Evolutionary conservation across 2,888 invertebrate genomes (phyloP).

Genomic region (Synergus japonicus): DNA sequence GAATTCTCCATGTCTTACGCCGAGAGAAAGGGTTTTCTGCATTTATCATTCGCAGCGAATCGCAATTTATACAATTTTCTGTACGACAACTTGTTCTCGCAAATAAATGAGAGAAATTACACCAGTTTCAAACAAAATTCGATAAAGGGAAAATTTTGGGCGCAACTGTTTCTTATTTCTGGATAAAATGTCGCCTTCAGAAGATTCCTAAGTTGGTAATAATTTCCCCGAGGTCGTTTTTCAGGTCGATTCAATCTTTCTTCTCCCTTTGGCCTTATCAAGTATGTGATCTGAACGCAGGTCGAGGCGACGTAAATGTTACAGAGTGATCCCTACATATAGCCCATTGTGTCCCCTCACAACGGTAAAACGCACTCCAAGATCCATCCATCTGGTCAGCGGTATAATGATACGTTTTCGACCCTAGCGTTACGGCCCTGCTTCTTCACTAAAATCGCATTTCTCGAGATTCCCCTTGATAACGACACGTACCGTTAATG

Average conservation of each 20-base stretch:
- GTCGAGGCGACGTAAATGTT: slow-evolving; percentile 20
- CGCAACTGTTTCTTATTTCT: not conserved
- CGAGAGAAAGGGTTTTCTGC: slow-evolving; percentile 38
- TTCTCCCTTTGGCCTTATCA: slow-evolving; percentile 24
- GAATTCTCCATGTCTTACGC: slow-evolving; percentile 15
- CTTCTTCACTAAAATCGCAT: slow-evolving; percentile 32
- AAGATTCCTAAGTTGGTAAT: not conserved
- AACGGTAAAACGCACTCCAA: slow-evolving; percentile 34
- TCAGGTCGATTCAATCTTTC: slow-evolving; percentile 8
- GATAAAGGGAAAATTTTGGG: not conserved
- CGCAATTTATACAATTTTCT: slow-evolving; percentile 24
- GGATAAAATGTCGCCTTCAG: not conserved
- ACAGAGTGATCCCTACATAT: slow-evolving; percentile 17
- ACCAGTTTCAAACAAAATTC: not conserved
- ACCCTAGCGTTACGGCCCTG: slow-evolving; percentile 10
- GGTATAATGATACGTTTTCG: slow-evolving; percentile 33
- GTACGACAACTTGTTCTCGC: slow-evolving; percentile 6
- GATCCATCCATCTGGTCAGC: slow-evolving; percentile 38
- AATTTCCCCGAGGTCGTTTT: not conserved
- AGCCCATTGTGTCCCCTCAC: slow-evolving; percentile 2
- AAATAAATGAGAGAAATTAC: not conserved
- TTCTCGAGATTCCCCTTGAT: slow-evolving; percentile 31
- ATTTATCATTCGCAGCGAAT: slow-evolving; percentile 32
- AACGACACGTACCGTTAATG: slow-evolving; percentile 49
- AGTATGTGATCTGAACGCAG: slow-evolving; percentile 14